These are phyloP conservation scores for Zaprionus africanus DNA, from an alignment of 1,140 invertebrate species.

Conservation along the genomic window DNA sequence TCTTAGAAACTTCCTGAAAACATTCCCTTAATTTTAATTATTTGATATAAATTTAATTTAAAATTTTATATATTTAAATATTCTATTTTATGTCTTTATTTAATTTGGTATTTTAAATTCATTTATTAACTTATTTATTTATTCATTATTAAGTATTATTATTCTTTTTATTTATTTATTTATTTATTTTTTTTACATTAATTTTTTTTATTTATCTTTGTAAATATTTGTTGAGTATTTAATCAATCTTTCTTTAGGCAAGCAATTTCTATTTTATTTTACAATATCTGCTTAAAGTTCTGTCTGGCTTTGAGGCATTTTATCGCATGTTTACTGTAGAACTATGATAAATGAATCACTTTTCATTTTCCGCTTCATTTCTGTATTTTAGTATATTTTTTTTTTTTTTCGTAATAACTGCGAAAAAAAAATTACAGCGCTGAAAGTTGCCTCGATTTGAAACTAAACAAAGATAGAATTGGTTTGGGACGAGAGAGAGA, in stretches of 20 bases:
- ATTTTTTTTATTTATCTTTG: too few species aligned
- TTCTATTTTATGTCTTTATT: too few species aligned
- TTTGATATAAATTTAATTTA: neutral
- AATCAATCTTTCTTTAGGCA: neutral
- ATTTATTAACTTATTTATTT: too few species aligned
- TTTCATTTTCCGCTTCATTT: constrained; percentile 18
- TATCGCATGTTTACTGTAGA: neutral
- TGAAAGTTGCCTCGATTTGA: constrained; percentile 30
- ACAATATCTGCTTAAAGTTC: too few species aligned
- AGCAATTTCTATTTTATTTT: neutral
- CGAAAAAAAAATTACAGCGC: constrained; percentile 16
- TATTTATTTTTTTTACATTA: too few species aligned
- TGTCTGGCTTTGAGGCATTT: neutral
- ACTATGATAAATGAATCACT: constrained; percentile 4
- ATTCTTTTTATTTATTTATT: too few species aligned
- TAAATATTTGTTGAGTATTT: too few species aligned
- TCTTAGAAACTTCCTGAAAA: neutral
- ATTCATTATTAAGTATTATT: too few species aligned
- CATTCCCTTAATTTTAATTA: neutral
- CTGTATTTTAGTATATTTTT: neutral
- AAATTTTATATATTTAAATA: too few species aligned
- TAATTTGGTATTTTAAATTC: too few species aligned
- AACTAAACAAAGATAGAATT: constrained; percentile 24
- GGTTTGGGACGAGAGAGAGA: neutral
- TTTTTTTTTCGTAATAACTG: constrained; percentile 23